Evolutionary conservation across 2,113 vertebrate genomes (phyloP), one percentile per base, ranked within the genome.

Genomic region (Coracopsis vasa): DNA sequence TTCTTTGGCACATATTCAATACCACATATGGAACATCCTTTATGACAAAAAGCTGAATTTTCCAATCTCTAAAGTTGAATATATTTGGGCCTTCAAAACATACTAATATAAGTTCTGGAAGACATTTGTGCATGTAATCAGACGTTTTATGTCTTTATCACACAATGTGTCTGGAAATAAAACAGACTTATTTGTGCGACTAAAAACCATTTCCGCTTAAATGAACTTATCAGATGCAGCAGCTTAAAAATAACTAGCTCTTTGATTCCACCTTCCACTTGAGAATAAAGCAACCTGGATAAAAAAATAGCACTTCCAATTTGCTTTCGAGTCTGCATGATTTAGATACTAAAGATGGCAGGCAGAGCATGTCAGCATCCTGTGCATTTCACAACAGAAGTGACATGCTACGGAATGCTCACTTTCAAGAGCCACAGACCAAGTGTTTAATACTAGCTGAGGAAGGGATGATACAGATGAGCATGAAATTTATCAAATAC

Each of bases 221-320:
- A 97, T 97, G 95, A 97, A 90, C 69, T 86, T 95, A 80, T 96
- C 90, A 96, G 93, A 94, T 90, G 77, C 60, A 90, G 61, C 58
- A 92, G 51, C 66, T 97, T 97, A 97, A 96, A 98, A 95, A 97
- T 95, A 90, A 95, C 94, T 95, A 96, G 77, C 65, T 95, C 71
- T 88, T 95, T 86, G 69, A 97, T 93, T 97, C 69, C 70, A 93
- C 47, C 94, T 96, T 96, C 89, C 77, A 71, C 84, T 95, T 58
- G 91, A 88, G 83, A 94, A 90, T 69, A 97, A 96, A 96, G 47
- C 47, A 71, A 96, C 91, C 64, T 93, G 90, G 78, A 95, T 94
- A 92, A 95, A 93, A 95, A 95, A 96, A 95, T 13, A 96, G 81
- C 80, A 92, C 50, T 81, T 95, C 37, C 48, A 93, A 92, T 88